phyloP scores from a whole-genome alignment of 2,888 invertebrate genomes.

The Dioctria rufipes region DNA sequence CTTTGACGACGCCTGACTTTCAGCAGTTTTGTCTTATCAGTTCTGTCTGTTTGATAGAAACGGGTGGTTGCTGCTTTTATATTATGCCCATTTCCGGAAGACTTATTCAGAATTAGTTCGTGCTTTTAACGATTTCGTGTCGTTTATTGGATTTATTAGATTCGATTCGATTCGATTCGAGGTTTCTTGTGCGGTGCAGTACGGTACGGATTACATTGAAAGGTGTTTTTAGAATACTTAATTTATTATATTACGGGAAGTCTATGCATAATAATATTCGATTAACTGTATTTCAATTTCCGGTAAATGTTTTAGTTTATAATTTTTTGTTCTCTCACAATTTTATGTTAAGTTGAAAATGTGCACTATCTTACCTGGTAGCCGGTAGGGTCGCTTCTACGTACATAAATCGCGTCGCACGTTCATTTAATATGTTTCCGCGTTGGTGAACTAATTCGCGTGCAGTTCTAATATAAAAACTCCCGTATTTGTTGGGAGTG shows the following conservation, averaged over 20 bases:
- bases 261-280: not conserved
- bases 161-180: not conserved
- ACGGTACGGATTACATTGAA: not conserved
- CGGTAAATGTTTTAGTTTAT: not conserved
- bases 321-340: too few species aligned
- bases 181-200: not conserved
- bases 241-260: too few species aligned
- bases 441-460: too few species aligned
- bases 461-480: too few species aligned
- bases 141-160: not conserved
- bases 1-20: not conserved
- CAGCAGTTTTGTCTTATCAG: slow-evolving; percentile 20
- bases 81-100: not conserved
- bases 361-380: too few species aligned
- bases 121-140: not conserved
- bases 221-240: too few species aligned
- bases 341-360: too few species aligned
- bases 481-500: too few species aligned
- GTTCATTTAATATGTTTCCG: too few species aligned
- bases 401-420: too few species aligned
- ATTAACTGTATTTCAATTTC: slow-evolving; percentile 19
- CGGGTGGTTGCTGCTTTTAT: not conserved
- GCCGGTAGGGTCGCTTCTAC: too few species aligned
- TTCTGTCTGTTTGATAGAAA: slow-evolving; percentile 24
- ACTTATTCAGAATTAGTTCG: not conserved